Conservation (phyloP, 2,888 invertebrate genomes). For the Meiosimyza decipiens region DNA sequence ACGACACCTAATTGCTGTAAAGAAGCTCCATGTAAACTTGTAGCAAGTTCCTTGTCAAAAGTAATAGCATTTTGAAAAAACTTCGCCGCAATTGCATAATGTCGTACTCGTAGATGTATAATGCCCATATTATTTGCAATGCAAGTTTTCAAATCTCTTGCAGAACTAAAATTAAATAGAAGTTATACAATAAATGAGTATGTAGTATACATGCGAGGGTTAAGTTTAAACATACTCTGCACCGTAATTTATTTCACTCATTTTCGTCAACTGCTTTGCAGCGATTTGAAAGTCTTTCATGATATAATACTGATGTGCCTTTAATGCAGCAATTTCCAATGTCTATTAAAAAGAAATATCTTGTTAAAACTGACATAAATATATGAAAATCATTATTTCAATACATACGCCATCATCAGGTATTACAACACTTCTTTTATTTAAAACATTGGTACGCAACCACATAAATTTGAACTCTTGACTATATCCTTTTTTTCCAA, state of each 20-base stretch:
- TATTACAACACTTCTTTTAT: conserved; percentile 58
- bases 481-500: conserved; percentile 50
- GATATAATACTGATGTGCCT: conserved; percentile 66
- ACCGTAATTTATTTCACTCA: conserved; percentile 41
- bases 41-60: conserved; percentile 61
- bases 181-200: neutral
- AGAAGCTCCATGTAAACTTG: conserved; percentile 54
- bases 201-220: neutral
- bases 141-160: conserved; percentile 59
- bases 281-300: conserved; percentile 68
- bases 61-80: conserved; percentile 66
- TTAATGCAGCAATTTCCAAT: conserved; percentile 53
- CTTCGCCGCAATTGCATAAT: conserved; percentile 66
- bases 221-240: conserved; percentile 15
- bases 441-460: conserved; percentile 60
- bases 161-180: neutral
- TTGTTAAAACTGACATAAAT: neutral
- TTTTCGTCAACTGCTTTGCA: conserved; percentile 64
- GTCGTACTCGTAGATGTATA: conserved; percentile 65
- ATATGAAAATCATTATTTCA: neutral
- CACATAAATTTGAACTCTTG: conserved; percentile 58
- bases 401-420: conserved; percentile 60
- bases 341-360: conserved; percentile 12
- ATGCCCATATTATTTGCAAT: conserved; percentile 68
- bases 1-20: conserved; percentile 62